Base-by-base conservation (phyloP, 1,140 invertebrate species). In the Brachionus plicatilis region DNA sequence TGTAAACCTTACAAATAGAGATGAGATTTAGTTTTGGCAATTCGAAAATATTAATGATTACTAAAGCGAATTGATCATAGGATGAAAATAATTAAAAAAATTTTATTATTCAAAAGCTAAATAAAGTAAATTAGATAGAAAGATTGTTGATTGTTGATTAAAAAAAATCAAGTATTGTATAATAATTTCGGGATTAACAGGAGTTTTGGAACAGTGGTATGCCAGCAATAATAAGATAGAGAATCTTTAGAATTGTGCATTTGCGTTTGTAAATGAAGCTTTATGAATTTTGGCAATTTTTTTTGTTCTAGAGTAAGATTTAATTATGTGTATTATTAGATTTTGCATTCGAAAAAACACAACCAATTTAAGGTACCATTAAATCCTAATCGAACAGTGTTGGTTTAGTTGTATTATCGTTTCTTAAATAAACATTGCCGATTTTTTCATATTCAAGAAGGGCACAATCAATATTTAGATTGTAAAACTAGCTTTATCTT, bases 251-350 rank as follows among this genome's bases (percentile, higher is more conserved):
- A 27, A 33, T 72, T 20, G 7, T 20, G 37, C 5, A 43, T 20
- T 72, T 72, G 33, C 37, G 68, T 41, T 72, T 17, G 29, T 6
- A 72, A 72, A 72, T 72, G 33, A 72, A 72, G 29, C 17, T 41
- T 72, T 72, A 41, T 47, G 9, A 68, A 43, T 47, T 43, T 72
- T 43, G 3, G 68, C 3, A 3, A 72, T 41, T 68, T 41, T 68
- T 68, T 68, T 41, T 68, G n/a, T 68, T 68, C 66, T 68, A 72
- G 68, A 72, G 29, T 72, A 72, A 72, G 17, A 72, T 72, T 72
- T 47, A 72, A 72, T 72, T 72, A 72, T 72, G 33, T 47, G 41
- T 72, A 72, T 72, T 72, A 72, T 72, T 72, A 43, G 5, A 41
- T 41, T 72, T 68, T 37, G 27, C 27, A 41, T 72, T 72, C 41